A percentile compares a stretch with the other conserved stretches of the same genome.
Conservation (phyloP, 2,113 vertebrate species). For the Cygnus buccinator region DNA sequence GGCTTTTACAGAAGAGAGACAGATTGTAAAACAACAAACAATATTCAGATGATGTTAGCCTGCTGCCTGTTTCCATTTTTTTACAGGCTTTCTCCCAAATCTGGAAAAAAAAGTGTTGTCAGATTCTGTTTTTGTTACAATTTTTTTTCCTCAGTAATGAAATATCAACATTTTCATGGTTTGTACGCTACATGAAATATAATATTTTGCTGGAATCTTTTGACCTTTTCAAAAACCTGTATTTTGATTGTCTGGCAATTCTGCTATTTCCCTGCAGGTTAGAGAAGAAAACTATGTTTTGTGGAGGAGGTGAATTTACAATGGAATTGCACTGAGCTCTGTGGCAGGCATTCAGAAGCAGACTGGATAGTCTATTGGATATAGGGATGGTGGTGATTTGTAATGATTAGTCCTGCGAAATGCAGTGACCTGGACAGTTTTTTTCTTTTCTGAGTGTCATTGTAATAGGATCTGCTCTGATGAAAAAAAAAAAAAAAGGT, state of each 20-base stretch:
- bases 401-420: constrained; percentile 42
- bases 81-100: not conserved
- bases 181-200: constrained; percentile 59
- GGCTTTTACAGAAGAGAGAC: not conserved
- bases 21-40: not conserved
- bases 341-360: constrained; percentile 25
- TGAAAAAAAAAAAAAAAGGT: constrained; percentile 41
- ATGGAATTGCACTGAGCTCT: not conserved
- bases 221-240: constrained; percentile 72
- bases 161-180: constrained; percentile 64
- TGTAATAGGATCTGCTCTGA: constrained; percentile 22
- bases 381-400: constrained; percentile 31
- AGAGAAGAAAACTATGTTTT: constrained; percentile 36
- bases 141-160: constrained; percentile 40
- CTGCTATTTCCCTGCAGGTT: constrained; percentile 62
- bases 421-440: not conserved
- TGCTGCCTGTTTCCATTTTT: constrained; percentile 14
- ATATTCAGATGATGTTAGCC: not conserved
- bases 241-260: constrained; percentile 65
- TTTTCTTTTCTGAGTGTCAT: not conserved
- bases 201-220: constrained; percentile 62
- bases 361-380: not conserved
- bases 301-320: constrained; percentile 39
- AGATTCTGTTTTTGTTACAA: constrained; percentile 34
- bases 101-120: not conserved